Percentiles rank a stretch among this genome's conserved stretches.
Evolutionary conservation across 2,797 vertebrate genomes (phyloP).

Genomic region (Eidolon dupreanum): DNA sequence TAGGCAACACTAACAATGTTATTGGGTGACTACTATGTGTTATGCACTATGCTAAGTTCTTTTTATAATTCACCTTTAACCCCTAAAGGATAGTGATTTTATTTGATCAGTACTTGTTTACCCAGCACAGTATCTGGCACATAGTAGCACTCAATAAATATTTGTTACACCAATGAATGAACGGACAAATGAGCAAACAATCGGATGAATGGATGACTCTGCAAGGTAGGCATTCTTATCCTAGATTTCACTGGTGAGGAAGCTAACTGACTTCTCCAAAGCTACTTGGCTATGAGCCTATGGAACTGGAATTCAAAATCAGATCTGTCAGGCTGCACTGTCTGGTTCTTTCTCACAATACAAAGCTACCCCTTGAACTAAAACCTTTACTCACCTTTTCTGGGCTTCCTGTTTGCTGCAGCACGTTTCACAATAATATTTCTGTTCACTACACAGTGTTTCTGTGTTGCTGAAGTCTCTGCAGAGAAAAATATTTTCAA

Average conservation of each 20-base stretch:
- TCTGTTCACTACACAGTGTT: slow-evolving; percentile 98
- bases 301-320: background rate
- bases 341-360: background rate
- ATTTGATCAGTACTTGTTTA: background rate
- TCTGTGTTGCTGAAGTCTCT: slow-evolving; percentile 99
- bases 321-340: too few relatives aligned
- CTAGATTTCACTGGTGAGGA: background rate
- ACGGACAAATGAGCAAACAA: background rate
- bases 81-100: background rate
- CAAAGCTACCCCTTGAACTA: background rate
- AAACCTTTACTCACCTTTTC: slow-evolving; percentile 90
- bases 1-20: background rate
- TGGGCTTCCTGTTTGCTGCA: slow-evolving; percentile 99
- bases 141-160: accelerated
- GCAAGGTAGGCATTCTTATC: background rate
- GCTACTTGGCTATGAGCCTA: accelerated
- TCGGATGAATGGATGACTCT: background rate
- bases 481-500: slow-evolving; percentile 75
- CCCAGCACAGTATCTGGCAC: background rate
- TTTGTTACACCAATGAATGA: background rate
- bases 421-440: slow-evolving; percentile 98
- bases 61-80: background rate
- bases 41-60: background rate
- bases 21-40: background rate
- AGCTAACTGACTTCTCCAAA: background rate